Evolutionary conservation across 2,113 vertebrate species (phyloP).

Genomic region (Oenanthe oenanthe): DNA sequence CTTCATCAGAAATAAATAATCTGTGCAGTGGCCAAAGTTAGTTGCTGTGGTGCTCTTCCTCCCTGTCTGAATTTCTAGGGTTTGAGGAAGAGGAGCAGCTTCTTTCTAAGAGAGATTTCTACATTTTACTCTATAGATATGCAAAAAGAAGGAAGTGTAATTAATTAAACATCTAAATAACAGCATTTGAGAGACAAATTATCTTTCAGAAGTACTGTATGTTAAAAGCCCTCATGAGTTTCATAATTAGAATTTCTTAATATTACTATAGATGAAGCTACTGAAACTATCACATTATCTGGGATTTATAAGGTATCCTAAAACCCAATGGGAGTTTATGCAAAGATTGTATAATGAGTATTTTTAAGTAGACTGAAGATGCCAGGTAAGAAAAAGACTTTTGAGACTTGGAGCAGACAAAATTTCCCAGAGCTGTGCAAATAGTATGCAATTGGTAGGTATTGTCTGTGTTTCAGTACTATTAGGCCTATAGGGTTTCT

Average conservation of each 20-base stretch:
- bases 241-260: not conserved
- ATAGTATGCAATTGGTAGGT: not conserved
- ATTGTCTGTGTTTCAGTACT: not conserved
- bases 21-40: not conserved
- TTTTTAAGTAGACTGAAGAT: not conserved
- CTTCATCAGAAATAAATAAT: not conserved
- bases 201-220: not conserved
- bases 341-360: not conserved
- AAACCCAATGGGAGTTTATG: not conserved
- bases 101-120: not conserved
- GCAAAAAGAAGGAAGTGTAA: not conserved
- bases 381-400: not conserved
- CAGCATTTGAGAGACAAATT: not conserved
- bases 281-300: not conserved
- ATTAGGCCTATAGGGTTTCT: not conserved
- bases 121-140: not conserved
- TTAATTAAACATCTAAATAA: not conserved
- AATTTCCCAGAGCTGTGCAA: not conserved
- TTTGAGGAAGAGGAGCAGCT: not conserved
- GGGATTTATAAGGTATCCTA: not conserved
- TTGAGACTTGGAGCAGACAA: not conserved
- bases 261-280: not conserved
- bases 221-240: not conserved
- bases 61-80: not conserved
- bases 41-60: not conserved